Conservation (phyloP, 2,113 vertebrate genomes). For the Ceyx cyanopectus region DNA sequence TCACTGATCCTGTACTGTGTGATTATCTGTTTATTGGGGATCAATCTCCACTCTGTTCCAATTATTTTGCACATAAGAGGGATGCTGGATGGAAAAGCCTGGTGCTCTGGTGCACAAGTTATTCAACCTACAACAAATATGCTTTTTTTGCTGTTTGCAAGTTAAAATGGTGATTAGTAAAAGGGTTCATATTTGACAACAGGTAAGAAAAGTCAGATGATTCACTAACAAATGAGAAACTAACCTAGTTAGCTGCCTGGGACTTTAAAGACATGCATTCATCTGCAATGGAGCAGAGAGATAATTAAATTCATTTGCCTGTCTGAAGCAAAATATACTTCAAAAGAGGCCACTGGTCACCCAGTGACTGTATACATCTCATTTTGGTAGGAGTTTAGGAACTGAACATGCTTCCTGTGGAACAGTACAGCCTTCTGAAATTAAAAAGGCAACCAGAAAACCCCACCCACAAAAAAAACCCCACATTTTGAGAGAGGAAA, state of each 20-base stretch:
- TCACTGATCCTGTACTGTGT: not conserved
- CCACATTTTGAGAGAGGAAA: not conserved
- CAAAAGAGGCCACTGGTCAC: slow-evolving; percentile 1
- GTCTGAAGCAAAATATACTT: slow-evolving; percentile 20
- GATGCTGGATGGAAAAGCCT: not conserved
- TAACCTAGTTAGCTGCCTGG: slow-evolving; percentile 1
- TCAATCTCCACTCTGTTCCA: not conserved
- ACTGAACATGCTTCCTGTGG: slow-evolving; percentile 2
- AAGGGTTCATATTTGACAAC: not conserved
- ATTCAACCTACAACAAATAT: not conserved
- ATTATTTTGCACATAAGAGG: not conserved
- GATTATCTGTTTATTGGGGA: not conserved
- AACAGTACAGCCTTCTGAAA: not conserved
- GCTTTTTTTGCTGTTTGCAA: not conserved
- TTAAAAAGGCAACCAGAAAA: not conserved
- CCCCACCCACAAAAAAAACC: not conserved
- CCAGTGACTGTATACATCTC: not conserved
- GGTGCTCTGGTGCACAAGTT: not conserved
- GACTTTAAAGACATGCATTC: not conserved
- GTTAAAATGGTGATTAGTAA: not conserved
- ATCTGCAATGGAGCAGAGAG: slow-evolving; percentile 6
- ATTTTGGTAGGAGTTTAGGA: not conserved
- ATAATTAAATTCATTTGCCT: slow-evolving; percentile 26
- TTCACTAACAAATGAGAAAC: not conserved
- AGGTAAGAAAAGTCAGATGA: not conserved